Evolutionary conservation across 1,140 invertebrate genomes (phyloP), one percentile per base, ranked within the genome.

Genomic region (Drosophila varians): DNA sequence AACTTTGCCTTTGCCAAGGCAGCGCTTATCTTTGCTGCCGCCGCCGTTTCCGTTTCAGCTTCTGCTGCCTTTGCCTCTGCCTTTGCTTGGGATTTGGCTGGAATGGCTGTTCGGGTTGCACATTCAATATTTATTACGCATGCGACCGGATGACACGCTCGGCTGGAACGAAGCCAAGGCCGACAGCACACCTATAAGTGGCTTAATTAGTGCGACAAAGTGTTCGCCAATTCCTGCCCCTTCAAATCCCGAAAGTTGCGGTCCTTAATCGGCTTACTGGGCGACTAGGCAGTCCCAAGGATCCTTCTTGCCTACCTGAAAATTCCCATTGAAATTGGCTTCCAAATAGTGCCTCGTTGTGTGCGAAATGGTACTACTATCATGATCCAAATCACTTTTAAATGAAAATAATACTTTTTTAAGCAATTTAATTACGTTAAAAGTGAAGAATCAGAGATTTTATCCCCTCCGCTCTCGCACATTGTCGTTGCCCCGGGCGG

Each of bases 141-240:
- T 74, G 62, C 78, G 78, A 49, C 64, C 48, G 53, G 58, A 45
- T 48, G 49, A 45, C 51, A 47, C 53, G 47, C 40, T 38, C 25
- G 28, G 31, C 61, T 43, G 34, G 55, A 65, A 36, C 40, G 61
- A 19, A 48, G 60, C 64, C 64, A 66, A 16, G 62, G 16, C 60
- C 60, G 36, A 16, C n/a, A 9, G 40, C 11, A 46, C 51, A 57
- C 72, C 58, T 51, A 62, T 79, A 80, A 76, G 61, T 69, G 58
- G 72, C 68, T 77, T 86, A 86, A 84, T 84, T 84, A 80, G 80
- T 56, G 72, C 51, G 47, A 76, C 80, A 80, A 83, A 84, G 66
- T 79, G 80, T 75, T 72, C 57, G 57, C 66, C 80, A 84, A 84
- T 84, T 57, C 21, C 38, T 25, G 6, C 36, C 28, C 16, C 42